Conservation (phyloP, 2,888 invertebrate genomes). For the Aelia acuminata region DNA sequence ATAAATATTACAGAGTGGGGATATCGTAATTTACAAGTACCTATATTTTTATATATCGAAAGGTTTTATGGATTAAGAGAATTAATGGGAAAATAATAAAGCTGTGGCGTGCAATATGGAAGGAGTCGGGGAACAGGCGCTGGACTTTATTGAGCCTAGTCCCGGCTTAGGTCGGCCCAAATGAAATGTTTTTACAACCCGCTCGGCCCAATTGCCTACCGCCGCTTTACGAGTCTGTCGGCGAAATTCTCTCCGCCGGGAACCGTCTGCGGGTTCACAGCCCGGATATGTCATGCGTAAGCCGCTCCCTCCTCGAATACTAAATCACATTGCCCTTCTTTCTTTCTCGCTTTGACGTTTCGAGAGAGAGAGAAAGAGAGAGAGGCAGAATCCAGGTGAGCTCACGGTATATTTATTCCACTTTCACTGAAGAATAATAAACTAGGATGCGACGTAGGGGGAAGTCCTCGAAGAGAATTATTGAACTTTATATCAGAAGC, state of each 20-base stretch:
- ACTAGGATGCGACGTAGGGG: background rate
- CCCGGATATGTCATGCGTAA: background rate
- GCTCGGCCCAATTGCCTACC: constrained; percentile 4
- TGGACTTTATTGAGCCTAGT: constrained; percentile 39
- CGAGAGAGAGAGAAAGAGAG: no score
- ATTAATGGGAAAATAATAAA: constrained; percentile 35
- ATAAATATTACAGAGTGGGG: no score
- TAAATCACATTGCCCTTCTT: background rate
- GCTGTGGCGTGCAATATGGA: background rate
- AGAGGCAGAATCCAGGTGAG: background rate
- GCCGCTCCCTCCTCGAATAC: background rate
- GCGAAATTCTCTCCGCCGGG: background rate
- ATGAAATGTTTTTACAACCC: constrained; percentile 49
- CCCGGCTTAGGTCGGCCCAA: background rate
- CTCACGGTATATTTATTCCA: background rate
- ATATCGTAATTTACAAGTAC: no score
- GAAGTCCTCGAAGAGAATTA: no score
- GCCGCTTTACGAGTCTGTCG: constrained; percentile 18
- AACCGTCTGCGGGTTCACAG: constrained; percentile 3
- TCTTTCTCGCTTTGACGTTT: background rate
- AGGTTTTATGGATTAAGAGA: background rate
- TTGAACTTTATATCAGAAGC: no score
- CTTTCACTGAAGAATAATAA: background rate
- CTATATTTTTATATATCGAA: no score
- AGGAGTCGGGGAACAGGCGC: background rate